phyloP scores from a whole-genome alignment of 2,797 vertebrate species.

The Pseudochirops corinnae region DNA sequence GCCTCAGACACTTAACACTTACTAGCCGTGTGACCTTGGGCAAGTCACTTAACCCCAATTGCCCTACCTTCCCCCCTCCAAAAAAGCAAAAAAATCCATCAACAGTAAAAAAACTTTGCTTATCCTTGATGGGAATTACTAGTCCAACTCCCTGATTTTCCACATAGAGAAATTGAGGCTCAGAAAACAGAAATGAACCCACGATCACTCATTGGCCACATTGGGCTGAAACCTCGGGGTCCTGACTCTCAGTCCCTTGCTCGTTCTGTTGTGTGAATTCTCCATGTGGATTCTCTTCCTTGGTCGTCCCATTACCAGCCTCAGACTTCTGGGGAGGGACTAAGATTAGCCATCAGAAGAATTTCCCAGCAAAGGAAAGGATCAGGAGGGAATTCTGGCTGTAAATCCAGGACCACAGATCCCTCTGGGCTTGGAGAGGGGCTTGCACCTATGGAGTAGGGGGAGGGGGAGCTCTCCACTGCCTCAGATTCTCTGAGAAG shows the following conservation, averaged over 20 bases:
- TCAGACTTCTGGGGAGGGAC: not conserved
- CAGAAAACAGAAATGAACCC: not conserved
- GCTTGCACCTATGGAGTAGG: not conserved
- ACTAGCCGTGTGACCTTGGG: no score
- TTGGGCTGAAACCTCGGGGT: not conserved
- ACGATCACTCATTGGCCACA: not conserved
- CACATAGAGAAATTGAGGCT: not conserved
- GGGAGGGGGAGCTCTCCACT: not conserved
- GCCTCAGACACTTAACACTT: no score
- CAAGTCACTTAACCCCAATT: no score
- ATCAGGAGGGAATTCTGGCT: no score
- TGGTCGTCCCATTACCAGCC: not conserved
- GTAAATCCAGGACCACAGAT: not conserved
- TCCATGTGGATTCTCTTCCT: not conserved
- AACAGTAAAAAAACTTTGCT: not conserved
- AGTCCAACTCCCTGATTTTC: not conserved
- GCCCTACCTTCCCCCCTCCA: no score
- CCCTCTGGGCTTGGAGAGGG: not conserved
- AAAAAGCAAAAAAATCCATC: no score
- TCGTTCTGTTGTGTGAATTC: not conserved
- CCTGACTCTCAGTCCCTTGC: not conserved
- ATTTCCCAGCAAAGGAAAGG: not conserved
- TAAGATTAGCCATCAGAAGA: not conserved
- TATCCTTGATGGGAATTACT: no score
- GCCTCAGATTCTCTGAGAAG: not conserved